Base-by-base conservation (phyloP, 2,888 invertebrate species). In the Hirtodrosophila cameraria region DNA sequence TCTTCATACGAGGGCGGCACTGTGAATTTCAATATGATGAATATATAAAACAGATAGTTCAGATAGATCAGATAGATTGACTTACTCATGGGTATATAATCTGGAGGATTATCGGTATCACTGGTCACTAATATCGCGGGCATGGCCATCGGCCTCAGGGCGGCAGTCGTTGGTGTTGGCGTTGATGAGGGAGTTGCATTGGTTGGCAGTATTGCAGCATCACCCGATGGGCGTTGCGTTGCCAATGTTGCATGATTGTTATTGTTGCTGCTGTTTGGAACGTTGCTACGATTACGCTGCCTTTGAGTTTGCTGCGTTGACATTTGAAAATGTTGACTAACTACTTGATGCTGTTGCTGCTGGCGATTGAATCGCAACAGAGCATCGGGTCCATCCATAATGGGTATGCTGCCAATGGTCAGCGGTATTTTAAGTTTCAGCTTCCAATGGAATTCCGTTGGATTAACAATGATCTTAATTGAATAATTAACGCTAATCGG, bases 401-500 rank as follows among this genome's bases (percentile, higher is more conserved):
- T 89, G 30, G 90, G 90, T 52, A 90, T 86, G 59, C 90, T 90
- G 42, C 96, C 96, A 75, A 96, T 94, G 1, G 94, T 94, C 39
- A 96, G 91, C 27, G 94, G 93, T 72, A 94, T 93, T 87, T 93
- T 93, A 16, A 93, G 92, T 58, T 92, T 92, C 83, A 96, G 88
- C 88, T 95, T 94, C 84, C 93, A 91, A 76, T 95, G 94, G 86
- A 93, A 92, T 23, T 94, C 94, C 5, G 93, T 92, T 73, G 90
- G 91, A 61, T 89, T 90, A 9, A 90, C 86, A 38, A 87, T 92
- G 87, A 95, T 94, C 91, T 94, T 94, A 28, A 96, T 90, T 77
- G 93, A 93, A 90, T 96, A 96, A 85, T 94, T 94, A 77, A 95
- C 91, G 89, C 94, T 94, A 76, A 96, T 96, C 42, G 96, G 93